Evolutionary conservation across 2,888 invertebrate genomes (phyloP).

Genomic region (Nebria salina): DNA sequence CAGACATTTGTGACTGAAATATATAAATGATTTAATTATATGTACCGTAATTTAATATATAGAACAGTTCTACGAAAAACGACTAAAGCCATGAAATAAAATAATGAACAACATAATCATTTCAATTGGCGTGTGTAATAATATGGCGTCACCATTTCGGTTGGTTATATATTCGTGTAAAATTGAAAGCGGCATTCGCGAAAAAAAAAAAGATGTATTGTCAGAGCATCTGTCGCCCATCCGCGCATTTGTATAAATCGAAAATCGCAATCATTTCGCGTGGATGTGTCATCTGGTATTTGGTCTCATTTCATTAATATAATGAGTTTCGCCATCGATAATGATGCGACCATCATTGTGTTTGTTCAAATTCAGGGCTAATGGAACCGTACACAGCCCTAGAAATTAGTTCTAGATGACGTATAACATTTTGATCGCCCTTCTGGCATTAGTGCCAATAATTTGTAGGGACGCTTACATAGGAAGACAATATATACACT

Average conservation of each 20-base stretch:
- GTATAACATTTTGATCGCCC: constrained; percentile 54
- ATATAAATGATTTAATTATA: background rate
- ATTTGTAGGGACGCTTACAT: constrained; percentile 32
- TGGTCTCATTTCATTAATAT: constrained; percentile 59
- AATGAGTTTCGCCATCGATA: constrained; percentile 53
- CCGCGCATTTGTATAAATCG: constrained; percentile 56
- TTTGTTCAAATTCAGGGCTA: constrained; percentile 56
- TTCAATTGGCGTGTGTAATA: background rate
- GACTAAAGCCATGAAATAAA: background rate
- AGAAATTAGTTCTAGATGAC: constrained; percentile 57
- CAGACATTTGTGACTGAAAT: constrained; percentile 9
- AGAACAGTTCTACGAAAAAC: background rate
- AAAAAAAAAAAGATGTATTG: background rate
- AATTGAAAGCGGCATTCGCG: background rate
- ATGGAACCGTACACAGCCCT: constrained; percentile 53
- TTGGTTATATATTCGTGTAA: background rate
- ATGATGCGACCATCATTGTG: constrained; percentile 54
- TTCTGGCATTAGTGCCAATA: constrained; percentile 45
- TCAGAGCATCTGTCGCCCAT: constrained; percentile 41
- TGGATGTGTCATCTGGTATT: background rate
- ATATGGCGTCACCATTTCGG: background rate
- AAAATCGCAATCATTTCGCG: constrained; percentile 54
- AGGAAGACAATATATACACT: constrained; percentile 13
- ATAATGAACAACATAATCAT: background rate
- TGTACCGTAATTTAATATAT: background rate